Conservation (phyloP, 1,140 invertebrate species). For the Drosophila rufa region DNA sequence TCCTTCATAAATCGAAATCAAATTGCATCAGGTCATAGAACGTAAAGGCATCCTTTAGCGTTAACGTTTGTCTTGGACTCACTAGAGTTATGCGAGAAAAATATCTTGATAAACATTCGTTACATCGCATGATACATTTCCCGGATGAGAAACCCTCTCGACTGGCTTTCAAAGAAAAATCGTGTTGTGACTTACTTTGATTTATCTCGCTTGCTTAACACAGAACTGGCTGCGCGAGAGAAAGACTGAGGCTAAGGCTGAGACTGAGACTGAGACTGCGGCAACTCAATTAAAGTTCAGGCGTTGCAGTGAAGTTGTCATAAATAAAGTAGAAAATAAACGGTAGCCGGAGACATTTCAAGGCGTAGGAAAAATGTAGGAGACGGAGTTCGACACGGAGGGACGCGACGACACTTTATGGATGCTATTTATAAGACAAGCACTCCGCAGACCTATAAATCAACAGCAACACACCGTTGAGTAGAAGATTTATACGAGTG, state of each 20-base stretch:
- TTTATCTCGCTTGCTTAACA: constrained; percentile 12
- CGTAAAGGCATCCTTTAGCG: too few species aligned
- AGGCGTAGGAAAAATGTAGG: not conserved
- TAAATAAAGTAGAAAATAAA: constrained; percentile 17
- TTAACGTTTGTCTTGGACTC: not conserved
- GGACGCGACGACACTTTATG: constrained; percentile 28
- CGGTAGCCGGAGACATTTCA: constrained; percentile 34
- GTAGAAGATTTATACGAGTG: constrained; percentile 59
- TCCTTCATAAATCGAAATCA: not conserved
- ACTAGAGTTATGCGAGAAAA: not conserved
- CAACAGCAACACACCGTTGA: constrained; percentile 17
- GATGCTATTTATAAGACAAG: constrained; percentile 37
- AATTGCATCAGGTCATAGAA: not conserved
- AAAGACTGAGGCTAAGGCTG: not conserved
- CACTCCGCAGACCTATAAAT: constrained; percentile 32
- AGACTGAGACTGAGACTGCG: not conserved
- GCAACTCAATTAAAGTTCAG: constrained; percentile 43
- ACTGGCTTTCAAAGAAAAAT: not conserved
- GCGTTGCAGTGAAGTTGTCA: constrained; percentile 25
- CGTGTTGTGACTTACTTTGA: constrained; percentile 23
- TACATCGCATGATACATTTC: constrained; percentile 1
- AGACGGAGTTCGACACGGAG: not conserved
- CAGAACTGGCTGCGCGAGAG: not conserved
- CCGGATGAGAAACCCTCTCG: constrained; percentile 3
- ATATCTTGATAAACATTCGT: not conserved